Base-by-base conservation (phyloP, 2,797 vertebrate species). In the Petrocephalus schoutedeni region DNA sequence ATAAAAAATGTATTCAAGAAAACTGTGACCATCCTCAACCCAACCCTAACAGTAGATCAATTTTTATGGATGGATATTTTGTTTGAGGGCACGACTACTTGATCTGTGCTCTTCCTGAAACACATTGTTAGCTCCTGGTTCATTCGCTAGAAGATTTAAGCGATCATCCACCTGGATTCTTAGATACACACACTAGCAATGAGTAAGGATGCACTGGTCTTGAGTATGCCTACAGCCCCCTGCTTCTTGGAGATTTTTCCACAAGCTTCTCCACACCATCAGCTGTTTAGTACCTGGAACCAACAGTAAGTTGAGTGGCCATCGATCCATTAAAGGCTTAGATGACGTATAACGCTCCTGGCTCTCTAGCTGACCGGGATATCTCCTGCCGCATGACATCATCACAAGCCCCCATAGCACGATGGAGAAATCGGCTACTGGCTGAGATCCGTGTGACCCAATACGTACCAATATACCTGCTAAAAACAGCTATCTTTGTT, bases 211-310 rank as follows among this genome's bases (percentile, higher is more conserved):
- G 36, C 16, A 49, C 32, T 45, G 54, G 54, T 8, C 54, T 56
- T 56, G 71, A 45, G 16, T 21, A 85, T 36, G 12, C 8, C 51
- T 19, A 58, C 28, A 85, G 10, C 28, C 0, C 6, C 6, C 19
- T 45, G 41, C 36, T 23, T 49, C 57, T 49, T 21, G 16, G 56
- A 58, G 28, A 28, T n/a, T 36, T 36, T 86, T 86, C 36, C 56
- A 19, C 56, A 5, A 58, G 36, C 6, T 49, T 86, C 56, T 86
- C 85, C 58, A 67, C 36, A 67, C 19, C 58, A 28, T 86, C 85
- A 51, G n/a, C 85, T 49, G 58, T 64, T 64, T 49, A 86, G 59
- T 61, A 86, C 57, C 58, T 61, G 85, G 58, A 61, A 86, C 57
- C 36, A 45, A 51, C 16, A 14, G 85, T 16, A n/a, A 86, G 32